These are phyloP conservation scores for Neosilurus mollespiculum DNA, from an alignment of 2,797 vertebrate species.

Conservation along the genomic window DNA sequence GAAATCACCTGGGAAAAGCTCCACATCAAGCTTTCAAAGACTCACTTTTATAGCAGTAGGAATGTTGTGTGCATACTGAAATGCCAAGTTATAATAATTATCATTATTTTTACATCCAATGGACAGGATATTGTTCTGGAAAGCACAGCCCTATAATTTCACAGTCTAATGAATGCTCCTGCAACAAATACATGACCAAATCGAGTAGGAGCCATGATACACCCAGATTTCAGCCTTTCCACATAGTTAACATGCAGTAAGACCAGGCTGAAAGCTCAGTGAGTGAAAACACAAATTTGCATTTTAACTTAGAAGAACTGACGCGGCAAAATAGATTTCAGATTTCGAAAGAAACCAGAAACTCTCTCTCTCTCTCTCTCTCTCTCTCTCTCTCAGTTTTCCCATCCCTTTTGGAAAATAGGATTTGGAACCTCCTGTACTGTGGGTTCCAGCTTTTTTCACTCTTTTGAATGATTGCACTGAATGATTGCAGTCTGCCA, in stretches of 20 bases:
- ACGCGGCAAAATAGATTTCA: background rate
- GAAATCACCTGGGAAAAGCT: constrained; percentile 27
- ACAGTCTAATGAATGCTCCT: constrained; percentile 11
- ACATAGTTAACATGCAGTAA: background rate
- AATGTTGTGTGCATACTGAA: constrained; percentile 15
- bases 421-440: background rate
- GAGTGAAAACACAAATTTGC: background rate
- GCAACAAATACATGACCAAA: constrained; percentile 20
- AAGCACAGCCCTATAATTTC: constrained; percentile 11
- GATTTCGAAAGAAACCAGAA: background rate
- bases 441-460: constrained; percentile 9
- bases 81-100: constrained; percentile 18
- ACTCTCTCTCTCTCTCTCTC: background rate
- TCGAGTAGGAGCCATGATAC: background rate
- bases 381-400: background rate
- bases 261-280: background rate
- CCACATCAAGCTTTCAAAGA: constrained; percentile 16
- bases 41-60: background rate
- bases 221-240: background rate
- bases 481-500: constrained; percentile 22
- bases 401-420: constrained; percentile 11
- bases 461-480: constrained; percentile 23
- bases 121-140: constrained; percentile 21
- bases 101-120: constrained; percentile 26
- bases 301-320: background rate